Evolutionary conservation across 2,888 invertebrate genomes (phyloP).

Genomic region (Cremastobaeus sp.): DNA sequence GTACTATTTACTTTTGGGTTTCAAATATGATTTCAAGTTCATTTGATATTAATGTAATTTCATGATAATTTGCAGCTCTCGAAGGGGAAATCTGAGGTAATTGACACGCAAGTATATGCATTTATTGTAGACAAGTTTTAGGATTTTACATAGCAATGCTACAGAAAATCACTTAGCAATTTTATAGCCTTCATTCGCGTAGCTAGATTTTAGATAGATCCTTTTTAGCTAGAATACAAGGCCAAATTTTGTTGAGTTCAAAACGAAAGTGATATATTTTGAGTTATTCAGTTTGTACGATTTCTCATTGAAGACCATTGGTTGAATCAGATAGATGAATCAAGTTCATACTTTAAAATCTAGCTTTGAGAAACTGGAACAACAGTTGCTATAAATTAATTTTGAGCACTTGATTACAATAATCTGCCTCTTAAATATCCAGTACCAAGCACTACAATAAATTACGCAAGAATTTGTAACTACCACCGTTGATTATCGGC

Average conservation of each 20-base stretch:
- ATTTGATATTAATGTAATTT: constrained; percentile 57
- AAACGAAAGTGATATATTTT: no score
- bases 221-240: constrained; percentile 45
- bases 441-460: constrained; percentile 1
- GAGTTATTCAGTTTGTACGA: no score
- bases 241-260: constrained; percentile 31
- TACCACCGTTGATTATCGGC: constrained; percentile 12
- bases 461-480: constrained; percentile 11
- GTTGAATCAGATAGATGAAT: constrained; percentile 7
- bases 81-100: constrained; percentile 60
- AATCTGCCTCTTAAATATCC: constrained; percentile 8
- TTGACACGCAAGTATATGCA: constrained; percentile 62
- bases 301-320: constrained; percentile 16
- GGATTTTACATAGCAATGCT: constrained; percentile 48
- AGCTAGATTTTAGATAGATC: constrained; percentile 52
- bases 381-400: constrained; percentile 17
- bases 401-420: constrained; percentile 24
- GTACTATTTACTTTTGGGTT: constrained; percentile 40
- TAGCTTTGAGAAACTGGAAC: constrained; percentile 23
- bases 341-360: constrained; percentile 24
- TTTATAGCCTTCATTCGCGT: constrained; percentile 55
- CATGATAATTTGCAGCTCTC: constrained; percentile 62
- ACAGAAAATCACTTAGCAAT: constrained; percentile 51
- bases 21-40: constrained; percentile 36
- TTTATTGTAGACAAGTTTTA: constrained; percentile 45